Evolutionary conservation across 2,797 vertebrate genomes (phyloP).

Genomic region (Anisognathus igniventris): DNA sequence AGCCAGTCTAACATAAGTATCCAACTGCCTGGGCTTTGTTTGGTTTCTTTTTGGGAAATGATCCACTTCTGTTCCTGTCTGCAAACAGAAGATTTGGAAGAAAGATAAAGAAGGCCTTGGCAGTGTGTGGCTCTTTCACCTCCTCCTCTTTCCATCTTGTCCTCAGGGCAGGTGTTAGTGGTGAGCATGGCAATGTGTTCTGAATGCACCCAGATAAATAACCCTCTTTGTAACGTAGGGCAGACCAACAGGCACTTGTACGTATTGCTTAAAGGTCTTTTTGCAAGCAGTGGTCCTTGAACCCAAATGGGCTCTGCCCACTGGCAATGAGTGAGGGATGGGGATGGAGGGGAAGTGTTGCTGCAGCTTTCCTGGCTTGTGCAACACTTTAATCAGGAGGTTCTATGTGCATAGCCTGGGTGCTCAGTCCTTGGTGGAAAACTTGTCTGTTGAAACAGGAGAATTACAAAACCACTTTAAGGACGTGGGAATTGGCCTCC

Average conservation of each 20-base stretch:
- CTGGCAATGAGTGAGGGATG: neutral
- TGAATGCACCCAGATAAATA: neutral
- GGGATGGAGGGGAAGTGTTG: neutral
- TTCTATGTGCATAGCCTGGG: neutral
- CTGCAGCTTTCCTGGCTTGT: neutral
- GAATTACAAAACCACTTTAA: constrained; percentile 1
- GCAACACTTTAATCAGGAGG: neutral
- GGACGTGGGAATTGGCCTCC: neutral
- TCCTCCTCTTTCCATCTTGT: neutral
- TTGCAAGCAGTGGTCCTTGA: neutral
- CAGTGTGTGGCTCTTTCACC: neutral
- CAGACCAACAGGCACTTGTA: neutral
- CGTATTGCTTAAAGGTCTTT: neutral
- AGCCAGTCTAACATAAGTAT: neutral
- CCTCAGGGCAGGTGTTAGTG: neutral
- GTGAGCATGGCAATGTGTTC: neutral
- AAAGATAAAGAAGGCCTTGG: neutral
- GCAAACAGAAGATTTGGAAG: neutral
- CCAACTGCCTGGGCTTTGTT: neutral
- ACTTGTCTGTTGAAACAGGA: neutral
- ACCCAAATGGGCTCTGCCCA: neutral
- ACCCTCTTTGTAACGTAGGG: neutral
- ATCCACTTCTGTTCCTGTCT: neutral
- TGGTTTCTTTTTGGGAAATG: neutral
- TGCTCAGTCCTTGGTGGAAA: neutral